Evolutionary conservation across 2,113 vertebrate genomes (phyloP).

Genomic region (Vidua chalybeata): DNA sequence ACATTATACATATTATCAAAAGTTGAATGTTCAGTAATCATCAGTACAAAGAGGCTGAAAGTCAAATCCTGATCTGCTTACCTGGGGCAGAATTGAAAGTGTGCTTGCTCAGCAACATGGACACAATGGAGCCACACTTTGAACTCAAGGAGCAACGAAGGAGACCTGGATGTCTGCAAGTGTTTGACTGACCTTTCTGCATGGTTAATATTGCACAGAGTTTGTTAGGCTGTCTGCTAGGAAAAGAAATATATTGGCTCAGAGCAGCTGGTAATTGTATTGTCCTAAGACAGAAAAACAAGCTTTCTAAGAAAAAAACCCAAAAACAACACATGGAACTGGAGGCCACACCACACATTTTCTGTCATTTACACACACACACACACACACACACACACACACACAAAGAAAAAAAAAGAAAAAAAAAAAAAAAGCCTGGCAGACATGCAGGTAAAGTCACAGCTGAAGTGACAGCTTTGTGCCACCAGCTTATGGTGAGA

Average conservation of each 20-base stretch:
- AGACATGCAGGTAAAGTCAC: background rate
- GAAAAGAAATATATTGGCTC: background rate
- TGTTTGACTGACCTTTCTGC: conserved; percentile 21
- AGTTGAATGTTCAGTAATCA: background rate
- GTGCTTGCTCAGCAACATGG: conserved; percentile 1
- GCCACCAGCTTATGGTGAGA: background rate
- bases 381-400: background rate
- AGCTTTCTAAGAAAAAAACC: background rate
- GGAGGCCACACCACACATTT: background rate
- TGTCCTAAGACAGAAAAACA: background rate
- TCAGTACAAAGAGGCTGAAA: background rate
- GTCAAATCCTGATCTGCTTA: background rate
- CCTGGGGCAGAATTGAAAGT: background rate
- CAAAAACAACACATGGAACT: background rate
- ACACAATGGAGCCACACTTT: background rate
- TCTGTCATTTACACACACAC: background rate
- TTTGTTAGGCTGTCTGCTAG: background rate
- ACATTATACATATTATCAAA: background rate
- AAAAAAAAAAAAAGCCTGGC: background rate
- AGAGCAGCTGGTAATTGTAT: background rate
- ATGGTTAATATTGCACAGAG: conserved; percentile 50
- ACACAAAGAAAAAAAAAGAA: background rate
- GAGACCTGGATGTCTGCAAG: background rate
- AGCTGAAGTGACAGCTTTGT: background rate
- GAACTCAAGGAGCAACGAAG: background rate